Conservation (phyloP, 2,113 vertebrate genomes). For the Cyanoderma ruficeps region DNA sequence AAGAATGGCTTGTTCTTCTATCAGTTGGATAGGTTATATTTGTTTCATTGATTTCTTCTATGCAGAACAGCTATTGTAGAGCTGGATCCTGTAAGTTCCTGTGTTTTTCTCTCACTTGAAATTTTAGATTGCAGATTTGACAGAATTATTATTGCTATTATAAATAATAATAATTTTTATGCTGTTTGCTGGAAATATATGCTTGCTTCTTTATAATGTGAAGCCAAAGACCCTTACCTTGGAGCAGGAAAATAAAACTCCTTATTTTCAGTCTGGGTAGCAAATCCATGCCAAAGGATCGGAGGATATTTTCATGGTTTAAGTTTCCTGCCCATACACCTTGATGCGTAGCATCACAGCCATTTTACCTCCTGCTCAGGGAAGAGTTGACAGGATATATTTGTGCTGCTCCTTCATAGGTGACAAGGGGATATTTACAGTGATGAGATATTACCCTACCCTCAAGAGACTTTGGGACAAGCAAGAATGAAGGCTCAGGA, state of each 20-base stretch:
- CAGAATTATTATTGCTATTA: neutral
- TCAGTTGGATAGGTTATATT: neutral
- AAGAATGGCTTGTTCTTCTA: neutral
- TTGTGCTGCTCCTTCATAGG: neutral
- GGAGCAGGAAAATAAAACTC: neutral
- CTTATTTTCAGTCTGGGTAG: neutral
- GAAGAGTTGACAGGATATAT: neutral
- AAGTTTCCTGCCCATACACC: neutral
- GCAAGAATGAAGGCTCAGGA: neutral
- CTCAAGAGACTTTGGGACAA: neutral
- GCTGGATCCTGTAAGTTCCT: neutral
- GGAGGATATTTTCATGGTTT: neutral
- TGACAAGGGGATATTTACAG: neutral
- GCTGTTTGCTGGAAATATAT: neutral
- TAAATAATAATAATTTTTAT: neutral
- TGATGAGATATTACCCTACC: neutral
- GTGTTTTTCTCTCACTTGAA: neutral
- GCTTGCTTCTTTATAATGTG: neutral
- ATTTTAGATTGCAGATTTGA: neutral
- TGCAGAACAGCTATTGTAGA: neutral
- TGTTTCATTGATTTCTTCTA: neutral
- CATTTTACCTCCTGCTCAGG: neutral
- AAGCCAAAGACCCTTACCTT: neutral
- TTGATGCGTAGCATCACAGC: neutral
- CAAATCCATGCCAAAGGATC: neutral